Evolutionary conservation across 2,888 invertebrate species (phyloP), one percentile per base, ranked within the genome.

Genomic region (Ophraella communa): DNA sequence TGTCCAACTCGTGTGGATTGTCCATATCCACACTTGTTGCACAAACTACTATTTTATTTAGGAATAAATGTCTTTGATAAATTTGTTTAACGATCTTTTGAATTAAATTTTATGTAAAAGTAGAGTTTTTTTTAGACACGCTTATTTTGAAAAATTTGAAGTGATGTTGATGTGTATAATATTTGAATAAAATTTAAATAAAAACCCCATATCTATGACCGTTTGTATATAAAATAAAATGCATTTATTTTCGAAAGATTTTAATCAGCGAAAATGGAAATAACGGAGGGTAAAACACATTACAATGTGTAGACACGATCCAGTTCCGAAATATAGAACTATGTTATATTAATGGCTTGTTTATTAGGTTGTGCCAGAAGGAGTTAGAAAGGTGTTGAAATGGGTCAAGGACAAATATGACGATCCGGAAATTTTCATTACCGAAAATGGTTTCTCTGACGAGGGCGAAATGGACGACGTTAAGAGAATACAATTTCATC

Each of bases 391-490:
- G 62, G 62, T 87, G 0, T 74, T 90, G 0, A 79, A 83, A 10
- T 85, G 86, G 78, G 68, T 80, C 23, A 77, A 77, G 71, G 70
- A 78, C 68, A 69, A 62, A 7, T 77, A 78, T 58, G 80, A 83
- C 42, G 84, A 87, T 74, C 85, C 86, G 0, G 80, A 83, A 27
- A 81, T 89, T n/a, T 83, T 83, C 62, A 77, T 88, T 2, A 85
- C 85, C 0, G 89, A 87, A 74, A 88, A 87, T 66, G 88, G 88
- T 3, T 84, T 83, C 80, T 82, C 87, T 2, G 85, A 85, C 33
- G 24, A 66, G 0, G 84, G 83, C 1, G 81, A 83, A 1, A 72
- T 84, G 0, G 66, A 83, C 0, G 88, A 88, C 74, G 78, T 82
- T 5, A 81, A 81, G 56, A 79, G 86, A 59, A 80, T 86, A 5